Base-by-base conservation (phyloP, 2,888 invertebrate species). In the Stenotaenia linearis region DNA sequence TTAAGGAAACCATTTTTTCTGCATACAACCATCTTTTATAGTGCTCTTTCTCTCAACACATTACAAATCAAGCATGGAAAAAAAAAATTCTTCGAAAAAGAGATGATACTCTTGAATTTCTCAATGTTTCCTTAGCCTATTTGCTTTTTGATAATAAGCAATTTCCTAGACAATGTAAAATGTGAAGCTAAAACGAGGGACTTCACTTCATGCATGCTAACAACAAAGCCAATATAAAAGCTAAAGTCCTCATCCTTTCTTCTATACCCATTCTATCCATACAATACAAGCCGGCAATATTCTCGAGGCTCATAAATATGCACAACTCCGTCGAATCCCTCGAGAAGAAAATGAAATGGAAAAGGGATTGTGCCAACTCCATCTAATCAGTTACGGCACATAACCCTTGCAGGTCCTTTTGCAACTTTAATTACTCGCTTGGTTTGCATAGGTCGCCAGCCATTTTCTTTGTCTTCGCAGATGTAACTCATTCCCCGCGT, bases 381-480 rank as follows among this genome's bases (percentile, higher is more conserved):
- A 69, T 69, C 69, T 69, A 69, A 69, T 69, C 69, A 69, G 69
- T 69, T 69, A 69, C 69, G 69, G 69, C 69, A 69, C 69, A 69
- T 69, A 69, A 69, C 69, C 69, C 69, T 69, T 69, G 25, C 69
- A 69, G 25, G 23, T 50, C 50, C 69, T 28, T 10, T 69, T 28
- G 69, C 69, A 69, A 69, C 69, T 69, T 69, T 69, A 69, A 69
- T 69, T 69, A 69, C 69, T 69, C 69, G 69, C 69, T 15, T 69
- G 69, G 69, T 69, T 69, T 69, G 69, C 69, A 69, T 69, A 69
- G 69, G 69, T 69, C 69, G 28, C 25, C 28, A 28, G 50, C 50
- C 50, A 50, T n/a, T 50, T 50, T 50, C 50, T 50, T 50, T 50
- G 50, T 50, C 50, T n/a, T 50, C 50, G 21, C 32, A 9, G 32